Evolutionary conservation across 2,888 invertebrate species (phyloP).

Genomic region (Cantharis flavilabris): DNA sequence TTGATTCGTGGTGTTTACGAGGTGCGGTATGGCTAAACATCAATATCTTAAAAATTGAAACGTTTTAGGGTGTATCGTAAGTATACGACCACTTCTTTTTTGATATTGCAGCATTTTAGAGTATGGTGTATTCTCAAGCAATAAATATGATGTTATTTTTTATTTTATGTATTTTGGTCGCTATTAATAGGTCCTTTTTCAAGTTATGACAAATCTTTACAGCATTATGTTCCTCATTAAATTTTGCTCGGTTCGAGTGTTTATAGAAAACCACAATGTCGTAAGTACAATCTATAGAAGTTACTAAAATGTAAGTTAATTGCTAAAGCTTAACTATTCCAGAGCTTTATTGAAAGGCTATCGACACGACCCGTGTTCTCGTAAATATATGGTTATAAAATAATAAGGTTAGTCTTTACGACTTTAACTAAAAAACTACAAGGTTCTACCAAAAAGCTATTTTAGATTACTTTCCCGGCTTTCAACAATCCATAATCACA

Average conservation of each 20-base stretch:
- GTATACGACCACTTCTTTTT: not conserved
- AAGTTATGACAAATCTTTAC: slow-evolving; percentile 1
- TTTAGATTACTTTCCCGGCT: not conserved
- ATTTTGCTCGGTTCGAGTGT: not conserved
- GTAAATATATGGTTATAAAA: not conserved
- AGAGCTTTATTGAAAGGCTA: not conserved
- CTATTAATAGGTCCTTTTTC: slow-evolving; percentile 16
- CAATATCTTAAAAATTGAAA: slow-evolving; percentile 22
- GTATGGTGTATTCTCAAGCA: slow-evolving; percentile 45
- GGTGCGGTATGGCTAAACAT: slow-evolving; percentile 25
- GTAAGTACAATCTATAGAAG: not conserved
- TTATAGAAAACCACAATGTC: not conserved
- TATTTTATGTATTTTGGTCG: slow-evolving; percentile 8
- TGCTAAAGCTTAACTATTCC: not conserved
- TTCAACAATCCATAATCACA: not conserved
- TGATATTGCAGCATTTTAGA: not conserved
- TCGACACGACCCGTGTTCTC: not conserved
- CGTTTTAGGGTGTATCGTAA: not conserved
- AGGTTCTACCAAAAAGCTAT: not conserved
- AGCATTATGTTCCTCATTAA: not conserved
- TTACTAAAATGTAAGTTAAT: not conserved
- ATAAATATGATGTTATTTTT: slow-evolving; percentile 26
- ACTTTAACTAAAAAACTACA: not conserved
- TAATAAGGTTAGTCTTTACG: not conserved
- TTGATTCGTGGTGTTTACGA: slow-evolving; percentile 41